Conservation (phyloP, 2,888 invertebrate species). For the Cepaea hortensis region DNA sequence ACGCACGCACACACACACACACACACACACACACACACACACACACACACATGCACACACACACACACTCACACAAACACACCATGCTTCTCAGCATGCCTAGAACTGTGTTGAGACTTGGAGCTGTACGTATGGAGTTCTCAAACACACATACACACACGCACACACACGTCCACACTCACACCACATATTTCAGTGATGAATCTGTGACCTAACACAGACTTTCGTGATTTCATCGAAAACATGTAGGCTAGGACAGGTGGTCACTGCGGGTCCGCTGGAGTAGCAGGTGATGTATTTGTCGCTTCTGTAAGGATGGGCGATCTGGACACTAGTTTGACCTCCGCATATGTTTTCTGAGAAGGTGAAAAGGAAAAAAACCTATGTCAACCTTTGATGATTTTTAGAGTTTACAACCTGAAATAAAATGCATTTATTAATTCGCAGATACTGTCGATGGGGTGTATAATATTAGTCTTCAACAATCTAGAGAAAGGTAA, state of each 20-base stretch:
- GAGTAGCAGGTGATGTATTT: conserved; percentile 53
- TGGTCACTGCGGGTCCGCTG: conserved; percentile 4
- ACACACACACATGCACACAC: no score
- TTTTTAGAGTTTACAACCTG: neutral
- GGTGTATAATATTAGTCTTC: no score
- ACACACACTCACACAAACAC: no score
- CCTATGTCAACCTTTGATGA: no score
- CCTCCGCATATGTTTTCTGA: conserved; percentile 45
- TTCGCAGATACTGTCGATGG: neutral
- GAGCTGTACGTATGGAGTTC: no score
- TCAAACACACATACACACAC: no score
- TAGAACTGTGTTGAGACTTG: no score
- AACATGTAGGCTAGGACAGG: conserved; percentile 7
- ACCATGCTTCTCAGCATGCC: no score
- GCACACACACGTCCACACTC: no score
- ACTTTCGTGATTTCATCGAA: conserved; percentile 11
- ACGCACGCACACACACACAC: no score
- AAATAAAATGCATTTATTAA: neutral
- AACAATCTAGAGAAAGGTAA: no score
- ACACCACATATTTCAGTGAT: neutral
- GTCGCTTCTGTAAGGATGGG: conserved; percentile 60
- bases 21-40: no score
- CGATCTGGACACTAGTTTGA: conserved; percentile 45
- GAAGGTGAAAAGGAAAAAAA: neutral
- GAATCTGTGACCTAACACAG: neutral